These are phyloP conservation scores for Spizella passerina DNA, from an alignment of 2,797 vertebrate species.

Conservation along the genomic window DNA sequence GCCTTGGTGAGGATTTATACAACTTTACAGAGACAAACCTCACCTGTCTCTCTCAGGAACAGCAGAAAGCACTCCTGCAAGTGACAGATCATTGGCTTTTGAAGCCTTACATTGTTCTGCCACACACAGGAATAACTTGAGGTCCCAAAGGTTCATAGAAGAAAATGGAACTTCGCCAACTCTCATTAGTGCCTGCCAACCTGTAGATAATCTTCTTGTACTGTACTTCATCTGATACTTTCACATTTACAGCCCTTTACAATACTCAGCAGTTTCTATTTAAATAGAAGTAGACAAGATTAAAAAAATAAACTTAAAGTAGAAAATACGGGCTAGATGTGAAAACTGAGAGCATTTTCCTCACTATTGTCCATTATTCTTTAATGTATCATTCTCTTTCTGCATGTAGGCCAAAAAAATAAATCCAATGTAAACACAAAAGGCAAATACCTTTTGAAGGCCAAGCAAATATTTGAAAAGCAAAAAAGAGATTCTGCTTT, in stretches of 20 bases:
- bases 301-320: conserved; percentile 4
- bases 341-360: conserved; percentile 49
- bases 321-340: conserved; percentile 28
- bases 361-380: conserved; percentile 62
- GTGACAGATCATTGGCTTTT: background rate
- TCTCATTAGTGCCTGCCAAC: conserved; percentile 24
- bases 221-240: conserved; percentile 30
- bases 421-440: conserved; percentile 83
- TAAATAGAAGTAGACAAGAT: conserved; percentile 38
- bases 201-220: conserved; percentile 25
- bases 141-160: background rate
- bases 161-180: conserved; percentile 18
- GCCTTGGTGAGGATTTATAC: background rate
- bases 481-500: conserved; percentile 74
- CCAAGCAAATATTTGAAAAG: conserved; percentile 91
- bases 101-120: conserved; percentile 1
- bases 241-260: conserved; percentile 30
- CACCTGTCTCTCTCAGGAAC: background rate
- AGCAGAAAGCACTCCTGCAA: background rate
- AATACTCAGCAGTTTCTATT: conserved; percentile 45
- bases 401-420: conserved; percentile 77
- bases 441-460: conserved; percentile 87
- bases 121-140: background rate
- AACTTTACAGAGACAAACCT: background rate
- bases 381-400: conserved; percentile 75